Evolutionary conservation across 2,113 vertebrate species (phyloP).

Genomic region (crab-eating macaque (Macaca fascicularis)): DNA sequence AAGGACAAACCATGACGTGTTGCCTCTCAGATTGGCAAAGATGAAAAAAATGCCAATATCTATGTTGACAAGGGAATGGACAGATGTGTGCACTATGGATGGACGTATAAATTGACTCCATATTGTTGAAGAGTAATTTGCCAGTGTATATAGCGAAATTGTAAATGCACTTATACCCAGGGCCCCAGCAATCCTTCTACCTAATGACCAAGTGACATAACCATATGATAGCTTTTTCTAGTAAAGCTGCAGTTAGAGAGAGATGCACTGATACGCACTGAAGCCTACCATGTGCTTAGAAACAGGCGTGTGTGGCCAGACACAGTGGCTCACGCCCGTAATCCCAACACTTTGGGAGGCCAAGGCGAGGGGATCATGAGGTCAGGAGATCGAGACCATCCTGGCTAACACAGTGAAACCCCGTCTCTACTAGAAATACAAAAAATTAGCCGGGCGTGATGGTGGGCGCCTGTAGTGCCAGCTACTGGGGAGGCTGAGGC

Average conservation of each 20-base stretch:
- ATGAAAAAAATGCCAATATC: not conserved
- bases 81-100: not conserved
- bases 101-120: not conserved
- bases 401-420: too few relatives aligned
- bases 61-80: not conserved
- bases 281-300: not conserved
- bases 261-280: not conserved
- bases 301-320: not conserved
- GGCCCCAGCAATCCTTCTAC: not conserved
- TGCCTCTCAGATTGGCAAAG: not conserved
- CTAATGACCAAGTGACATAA: not conserved
- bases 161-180: not conserved
- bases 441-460: too few relatives aligned
- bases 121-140: not conserved
- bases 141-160: not conserved
- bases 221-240: not conserved
- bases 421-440: too few relatives aligned
- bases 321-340: too few relatives aligned
- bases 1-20: not conserved
- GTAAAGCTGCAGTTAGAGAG: not conserved
- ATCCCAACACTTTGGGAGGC: too few relatives aligned
- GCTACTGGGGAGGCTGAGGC: too few relatives aligned
- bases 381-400: too few relatives aligned
- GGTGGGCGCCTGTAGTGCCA: too few relatives aligned
- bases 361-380: too few relatives aligned